Evolutionary conservation across 2,113 vertebrate genomes (phyloP).

Genomic region (Puffinus mauretanicus): DNA sequence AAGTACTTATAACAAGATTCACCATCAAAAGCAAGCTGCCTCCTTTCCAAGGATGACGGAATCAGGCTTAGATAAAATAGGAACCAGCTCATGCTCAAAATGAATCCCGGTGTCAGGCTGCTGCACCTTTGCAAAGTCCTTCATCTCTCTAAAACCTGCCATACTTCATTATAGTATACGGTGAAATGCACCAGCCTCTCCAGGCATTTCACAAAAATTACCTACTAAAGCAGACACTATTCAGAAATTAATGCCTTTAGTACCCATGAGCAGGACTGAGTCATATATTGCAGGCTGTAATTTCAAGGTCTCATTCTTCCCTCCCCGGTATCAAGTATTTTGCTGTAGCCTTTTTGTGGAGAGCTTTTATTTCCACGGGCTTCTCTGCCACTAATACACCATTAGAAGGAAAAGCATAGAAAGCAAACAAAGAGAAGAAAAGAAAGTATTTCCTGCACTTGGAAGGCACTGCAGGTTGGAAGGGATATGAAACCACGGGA

Average conservation of each 20-base stretch:
- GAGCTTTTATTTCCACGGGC: background rate
- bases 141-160: constrained; percentile 43
- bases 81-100: constrained; percentile 37
- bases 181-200: background rate
- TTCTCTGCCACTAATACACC: background rate
- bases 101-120: constrained; percentile 30
- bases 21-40: constrained; percentile 52
- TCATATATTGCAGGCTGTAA: background rate
- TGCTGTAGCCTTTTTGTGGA: background rate
- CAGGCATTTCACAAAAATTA: constrained; percentile 20
- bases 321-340: background rate
- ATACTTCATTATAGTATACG: background rate
- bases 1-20: constrained; percentile 40
- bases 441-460: background rate
- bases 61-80: constrained; percentile 60
- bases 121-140: constrained; percentile 59
- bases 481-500: accelerated
- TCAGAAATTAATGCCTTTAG: constrained; percentile 36
- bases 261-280: background rate
- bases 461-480: background rate
- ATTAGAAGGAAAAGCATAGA: background rate
- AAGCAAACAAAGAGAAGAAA: background rate
- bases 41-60: constrained; percentile 47
- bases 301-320: constrained; percentile 29
- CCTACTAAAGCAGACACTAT: constrained; percentile 24